These are phyloP conservation scores for Lepisosteus osseus DNA, from an alignment of 2,113 vertebrate species.

Conservation along the genomic window DNA sequence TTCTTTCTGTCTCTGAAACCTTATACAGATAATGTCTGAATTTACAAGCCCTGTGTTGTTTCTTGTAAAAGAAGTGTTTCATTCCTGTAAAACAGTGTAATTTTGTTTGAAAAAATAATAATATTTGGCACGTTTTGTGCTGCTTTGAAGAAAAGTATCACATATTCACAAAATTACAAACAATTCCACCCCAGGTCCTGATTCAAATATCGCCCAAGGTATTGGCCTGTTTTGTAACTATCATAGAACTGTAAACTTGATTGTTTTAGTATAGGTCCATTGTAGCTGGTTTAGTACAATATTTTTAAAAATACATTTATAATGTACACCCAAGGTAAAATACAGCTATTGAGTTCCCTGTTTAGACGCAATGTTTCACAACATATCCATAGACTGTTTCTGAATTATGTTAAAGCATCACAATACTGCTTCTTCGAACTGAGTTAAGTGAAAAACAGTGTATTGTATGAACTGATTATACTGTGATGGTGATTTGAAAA, in stretches of 20 bases:
- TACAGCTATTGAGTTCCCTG: no score
- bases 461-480: no score
- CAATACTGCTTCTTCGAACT: no score
- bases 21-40: conserved; percentile 46
- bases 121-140: background rate
- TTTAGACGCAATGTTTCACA: no score
- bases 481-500: no score
- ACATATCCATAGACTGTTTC: no score
- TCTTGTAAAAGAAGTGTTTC: background rate
- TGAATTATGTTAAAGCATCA: no score
- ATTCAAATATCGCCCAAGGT: background rate
- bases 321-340: background rate
- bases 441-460: no score
- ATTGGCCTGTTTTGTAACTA: background rate
- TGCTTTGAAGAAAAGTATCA: conserved; percentile 8
- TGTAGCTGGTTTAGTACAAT: background rate
- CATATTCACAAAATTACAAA: conserved; percentile 2
- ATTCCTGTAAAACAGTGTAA: conserved; percentile 3
- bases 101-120: background rate
- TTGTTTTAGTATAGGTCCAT: background rate
- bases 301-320: background rate
- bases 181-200: background rate
- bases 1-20: conserved; percentile 23
- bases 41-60: conserved; percentile 45
- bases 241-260: conserved; percentile 3